Evolutionary conservation across 1,140 invertebrate genomes (phyloP), one percentile per base, ranked within the genome.

Genomic region (Drosophila tristis): DNA sequence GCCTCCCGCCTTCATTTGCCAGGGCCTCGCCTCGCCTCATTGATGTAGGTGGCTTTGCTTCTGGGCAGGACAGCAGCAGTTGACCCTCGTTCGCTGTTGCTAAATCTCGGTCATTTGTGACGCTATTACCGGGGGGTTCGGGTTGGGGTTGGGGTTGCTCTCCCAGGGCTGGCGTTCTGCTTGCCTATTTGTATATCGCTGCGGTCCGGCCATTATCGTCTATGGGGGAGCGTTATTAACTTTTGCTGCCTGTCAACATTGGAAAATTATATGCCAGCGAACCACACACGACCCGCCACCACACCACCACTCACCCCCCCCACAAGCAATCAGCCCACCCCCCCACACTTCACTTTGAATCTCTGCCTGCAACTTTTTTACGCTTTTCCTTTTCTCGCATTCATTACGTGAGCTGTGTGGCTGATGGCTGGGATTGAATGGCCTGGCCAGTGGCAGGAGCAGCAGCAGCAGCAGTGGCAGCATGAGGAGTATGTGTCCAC

Each of bases 331-430:
- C 45, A 2, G 9, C 44, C 47, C 2, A 49, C 39, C 7, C 29
- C 50, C 20, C 50, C 20, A 6, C 13, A 68, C 55, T 42, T 44
- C 54, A 55, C 57, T 58, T 39, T 57, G 68, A 61, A 77, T 70
- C 64, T 70, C 50, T 58, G 57, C 73, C 39, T 77, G 72, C 56
- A 63, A 76, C 76, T 87, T 87, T 74, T 87, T 87, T 87, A 89
- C 75, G 81, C 64, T 74, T 75, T 71, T 63, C 53, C 66, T 82
- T 62, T 57, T 48, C 54, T 63, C 77, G 82, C 71, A 86, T 86
- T 89, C 85, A 89, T 89, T 89, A 89, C 85, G 85, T 84, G 84
- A 79, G 72, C 75, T 89, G 82, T 68, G 58, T 87, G 75, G 78
- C 74, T 74, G 82, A 86, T 80, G 63, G 73, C 31, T 25, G 23